Conservation (phyloP, 2,888 invertebrate genomes). For the Archips crataeganus region DNA sequence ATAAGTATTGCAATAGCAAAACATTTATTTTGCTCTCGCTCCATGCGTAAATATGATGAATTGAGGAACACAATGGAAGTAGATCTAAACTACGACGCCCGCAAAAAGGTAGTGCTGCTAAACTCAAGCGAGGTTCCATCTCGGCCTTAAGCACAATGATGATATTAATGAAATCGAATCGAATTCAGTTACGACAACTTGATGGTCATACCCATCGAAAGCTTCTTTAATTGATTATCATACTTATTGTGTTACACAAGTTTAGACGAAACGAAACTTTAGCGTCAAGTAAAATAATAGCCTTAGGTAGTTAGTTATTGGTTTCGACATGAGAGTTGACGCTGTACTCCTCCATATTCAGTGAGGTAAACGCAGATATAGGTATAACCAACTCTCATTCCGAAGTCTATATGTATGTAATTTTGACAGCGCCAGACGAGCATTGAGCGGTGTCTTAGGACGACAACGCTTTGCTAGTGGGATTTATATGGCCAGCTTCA, state of each 20-base stretch:
- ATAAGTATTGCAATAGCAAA: no score
- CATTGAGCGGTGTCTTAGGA: conserved; percentile 46
- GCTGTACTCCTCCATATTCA: background rate
- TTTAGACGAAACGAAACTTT: background rate
- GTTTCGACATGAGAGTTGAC: background rate
- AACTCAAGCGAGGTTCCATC: no score
- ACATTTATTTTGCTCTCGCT: no score
- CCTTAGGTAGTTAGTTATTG: background rate
- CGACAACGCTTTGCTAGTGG: conserved; percentile 50
- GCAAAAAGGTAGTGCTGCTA: no score
- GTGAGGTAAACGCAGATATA: no score
- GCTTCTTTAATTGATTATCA: no score
- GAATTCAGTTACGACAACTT: no score
- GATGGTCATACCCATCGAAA: background rate
- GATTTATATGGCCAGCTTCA: conserved; percentile 48
- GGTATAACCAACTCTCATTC: background rate
- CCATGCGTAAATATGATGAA: no score
- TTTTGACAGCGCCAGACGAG: conserved; percentile 25
- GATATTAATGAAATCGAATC: no score
- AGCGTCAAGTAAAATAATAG: background rate
- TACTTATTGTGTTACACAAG: background rate
- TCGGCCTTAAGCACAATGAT: no score
- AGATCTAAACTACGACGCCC: no score
- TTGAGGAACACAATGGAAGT: no score
- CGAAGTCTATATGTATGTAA: background rate